Evolutionary conservation across 2,113 vertebrate genomes (phyloP), one percentile per base, ranked within the genome.

Genomic region (Dicentrarchus labrax): DNA sequence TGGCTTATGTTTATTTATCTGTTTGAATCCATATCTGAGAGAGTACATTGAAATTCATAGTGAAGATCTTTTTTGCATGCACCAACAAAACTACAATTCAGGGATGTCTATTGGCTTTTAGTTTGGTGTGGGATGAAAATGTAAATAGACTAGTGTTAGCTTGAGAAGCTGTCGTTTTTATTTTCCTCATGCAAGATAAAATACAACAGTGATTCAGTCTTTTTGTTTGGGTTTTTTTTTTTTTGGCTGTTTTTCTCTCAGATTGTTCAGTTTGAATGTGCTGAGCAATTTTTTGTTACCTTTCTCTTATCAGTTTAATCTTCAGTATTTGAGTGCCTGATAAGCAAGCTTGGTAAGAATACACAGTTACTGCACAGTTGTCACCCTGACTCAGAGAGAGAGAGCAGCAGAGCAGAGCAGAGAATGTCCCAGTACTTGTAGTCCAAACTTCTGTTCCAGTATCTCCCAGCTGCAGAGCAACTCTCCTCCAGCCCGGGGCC

Each of bases 1-100:
- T 60, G 76, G 71, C 84, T 78, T 88, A 84, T 85, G 76, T 86
- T 88, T 89, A 85, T 88, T 91, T 86, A 87, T 90, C 87, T 67
- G 56, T 84, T 83, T 47, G 83, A 85, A 72, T 85, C 65, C 51
- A 80, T 85, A 83, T 84, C 86, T 51, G 36, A 76, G 75, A 69
- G 48, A 81, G 53, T 66, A 47, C 43, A 80, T 83, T 84, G 69
- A 82, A 77, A 91, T 84, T 67, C 86, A 70, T 53, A 66, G 61
- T 66, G 67, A 77, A 66, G 21, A 75, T 87, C 38, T 66, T 83
- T 50, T 87, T 81, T 65, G 79, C 78, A 53, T 74, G 73, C 82
- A 62, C 38, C 70, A 81, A 82, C 77, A 83, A 81, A 87, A 76
- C 57, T 60, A 50, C 53, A 64, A 79, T 85, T 78, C 54, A 71